phyloP scores from a whole-genome alignment of 2,113 vertebrate species.

The Corythoichthys intestinalis region DNA sequence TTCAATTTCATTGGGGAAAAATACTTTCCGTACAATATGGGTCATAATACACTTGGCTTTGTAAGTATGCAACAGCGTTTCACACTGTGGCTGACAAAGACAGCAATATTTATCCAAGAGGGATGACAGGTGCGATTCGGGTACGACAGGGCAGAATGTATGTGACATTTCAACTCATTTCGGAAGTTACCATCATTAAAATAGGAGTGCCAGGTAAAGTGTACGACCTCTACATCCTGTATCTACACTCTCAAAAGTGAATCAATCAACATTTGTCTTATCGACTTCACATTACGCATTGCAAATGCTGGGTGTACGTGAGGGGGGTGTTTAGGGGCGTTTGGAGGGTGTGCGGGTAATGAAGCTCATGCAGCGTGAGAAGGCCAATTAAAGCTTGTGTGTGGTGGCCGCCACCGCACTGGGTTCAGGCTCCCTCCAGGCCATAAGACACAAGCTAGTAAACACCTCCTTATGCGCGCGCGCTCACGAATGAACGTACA shows the following conservation, averaged over 20 bases:
- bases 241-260: constrained; percentile 30
- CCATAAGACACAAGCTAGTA: constrained; percentile 72
- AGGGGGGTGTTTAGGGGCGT: background rate
- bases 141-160: too few species aligned
- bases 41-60: too few species aligned
- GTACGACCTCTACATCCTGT: constrained; percentile 20
- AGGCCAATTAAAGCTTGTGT: constrained; percentile 69
- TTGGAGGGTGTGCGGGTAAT: constrained; percentile 55
- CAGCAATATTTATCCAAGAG: too few species aligned
- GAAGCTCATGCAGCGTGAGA: constrained; percentile 66
- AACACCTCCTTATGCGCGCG: constrained; percentile 75
- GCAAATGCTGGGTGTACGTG: constrained; percentile 58
- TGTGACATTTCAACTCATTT: background rate
- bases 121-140: too few species aligned
- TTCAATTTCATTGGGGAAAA: too few species aligned
- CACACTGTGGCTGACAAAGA: too few species aligned
- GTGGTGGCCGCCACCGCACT: constrained; percentile 56
- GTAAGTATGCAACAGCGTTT: too few species aligned
- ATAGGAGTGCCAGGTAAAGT: background rate
- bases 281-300: constrained; percentile 62
- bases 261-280: constrained; percentile 54
- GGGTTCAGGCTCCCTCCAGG: constrained; percentile 75
- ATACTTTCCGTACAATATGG: too few species aligned
- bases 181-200: background rate
- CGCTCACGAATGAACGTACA: constrained; percentile 51